A percentile compares a stretch with the other conserved stretches of the same genome.
Evolutionary conservation across 2,888 invertebrate genomes (phyloP).

Genomic region (Rhingia campestris): DNA sequence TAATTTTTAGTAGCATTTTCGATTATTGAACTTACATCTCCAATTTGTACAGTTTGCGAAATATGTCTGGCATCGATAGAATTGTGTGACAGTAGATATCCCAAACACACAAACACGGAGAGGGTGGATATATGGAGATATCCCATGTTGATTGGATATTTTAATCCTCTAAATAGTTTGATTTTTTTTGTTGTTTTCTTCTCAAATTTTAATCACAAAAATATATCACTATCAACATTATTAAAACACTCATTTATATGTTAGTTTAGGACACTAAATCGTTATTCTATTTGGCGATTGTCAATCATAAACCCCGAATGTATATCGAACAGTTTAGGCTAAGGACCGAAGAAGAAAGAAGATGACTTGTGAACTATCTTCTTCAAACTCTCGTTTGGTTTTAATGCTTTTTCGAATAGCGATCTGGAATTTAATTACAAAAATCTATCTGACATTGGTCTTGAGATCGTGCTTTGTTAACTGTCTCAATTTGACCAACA

Average conservation of each 20-base stretch:
- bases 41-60: conserved; percentile 43
- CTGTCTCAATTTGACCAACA: conserved; percentile 19
- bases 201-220: conserved; percentile 9
- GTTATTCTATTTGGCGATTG: neutral
- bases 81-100: conserved; percentile 36
- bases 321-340: neutral
- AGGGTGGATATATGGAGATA: conserved; percentile 50
- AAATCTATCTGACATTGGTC: conserved; percentile 60
- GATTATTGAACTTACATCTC: conserved; percentile 52
- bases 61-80: conserved; percentile 56
- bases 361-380: conserved; percentile 55
- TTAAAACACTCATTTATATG: conserved; percentile 23
- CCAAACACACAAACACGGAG: conserved; percentile 64
- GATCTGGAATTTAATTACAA: conserved; percentile 64
- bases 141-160: conserved; percentile 23
- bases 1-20: neutral
- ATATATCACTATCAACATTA: conserved; percentile 58
- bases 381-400: conserved; percentile 61
- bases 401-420: conserved; percentile 65
- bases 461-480: conserved; percentile 67
- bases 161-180: conserved; percentile 12
- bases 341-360: conserved; percentile 45
- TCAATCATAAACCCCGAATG: neutral
- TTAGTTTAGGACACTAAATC: conserved; percentile 16
- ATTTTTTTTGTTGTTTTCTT: conserved; percentile 10